phyloP scores from a whole-genome alignment of 1,140 invertebrate genomes.

The Drosophila grimshawi region DNA sequence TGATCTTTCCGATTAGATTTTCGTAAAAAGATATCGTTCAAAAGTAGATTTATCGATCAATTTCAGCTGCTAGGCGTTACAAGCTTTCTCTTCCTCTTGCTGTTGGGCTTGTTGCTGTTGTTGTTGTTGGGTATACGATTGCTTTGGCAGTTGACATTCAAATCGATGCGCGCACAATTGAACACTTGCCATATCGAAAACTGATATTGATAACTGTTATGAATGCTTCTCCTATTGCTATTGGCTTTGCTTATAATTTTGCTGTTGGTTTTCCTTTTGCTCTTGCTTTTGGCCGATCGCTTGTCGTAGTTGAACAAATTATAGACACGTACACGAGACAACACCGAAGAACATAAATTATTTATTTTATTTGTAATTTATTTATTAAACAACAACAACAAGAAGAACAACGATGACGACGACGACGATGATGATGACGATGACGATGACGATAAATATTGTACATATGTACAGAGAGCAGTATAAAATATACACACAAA shows the following conservation, averaged over 20 bases:
- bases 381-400: slow-evolving; percentile 66
- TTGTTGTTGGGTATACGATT: slow-evolving; percentile 16
- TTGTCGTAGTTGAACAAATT: slow-evolving; percentile 81
- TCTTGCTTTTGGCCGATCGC: slow-evolving; percentile 63
- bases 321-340: slow-evolving; percentile 81
- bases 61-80: slow-evolving; percentile 37
- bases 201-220: slow-evolving; percentile 37
- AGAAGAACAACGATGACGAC: slow-evolving; percentile 50
- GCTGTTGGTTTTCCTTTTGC: slow-evolving; percentile 15
- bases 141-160: slow-evolving; percentile 25
- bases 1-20: slow-evolving; percentile 5
- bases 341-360: slow-evolving; percentile 79
- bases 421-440: slow-evolving; percentile 53
- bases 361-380: slow-evolving; percentile 62
- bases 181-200: slow-evolving; percentile 30
- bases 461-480: slow-evolving; percentile 77
- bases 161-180: slow-evolving; percentile 27
- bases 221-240: slow-evolving; percentile 4
- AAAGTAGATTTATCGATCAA: not conserved
- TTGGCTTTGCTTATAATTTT: slow-evolving; percentile 11
- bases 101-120: slow-evolving; percentile 20
- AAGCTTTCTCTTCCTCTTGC: slow-evolving; percentile 27
- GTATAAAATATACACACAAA: slow-evolving; percentile 51
- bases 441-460: slow-evolving; percentile 75
- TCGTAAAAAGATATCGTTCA: not conserved